Base-by-base conservation (phyloP, 2,113 vertebrate species). In the Gymnocephalus cernua region DNA sequence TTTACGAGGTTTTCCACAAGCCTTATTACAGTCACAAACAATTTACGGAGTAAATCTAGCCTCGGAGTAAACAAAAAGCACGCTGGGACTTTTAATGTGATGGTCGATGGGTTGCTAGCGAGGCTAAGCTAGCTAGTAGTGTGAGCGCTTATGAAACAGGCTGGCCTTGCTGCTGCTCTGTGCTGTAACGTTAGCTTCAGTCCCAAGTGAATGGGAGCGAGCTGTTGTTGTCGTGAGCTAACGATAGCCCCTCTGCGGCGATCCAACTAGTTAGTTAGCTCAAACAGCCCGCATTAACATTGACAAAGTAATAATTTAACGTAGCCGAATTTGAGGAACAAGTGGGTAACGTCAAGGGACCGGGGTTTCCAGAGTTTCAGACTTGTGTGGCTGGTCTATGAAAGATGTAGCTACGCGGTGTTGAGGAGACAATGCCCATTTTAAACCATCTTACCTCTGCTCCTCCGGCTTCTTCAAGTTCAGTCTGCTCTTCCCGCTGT, bases 401-500 rank as follows among this genome's bases (percentile, higher is more conserved):
- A 21, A 6, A 75, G 21, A 51, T 44, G 0, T 35, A n/a, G n/a
- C n/a, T n/a, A 25, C 6, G 2, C 4, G 12, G n/a, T 0, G 11
- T 2, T 9, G 48, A 72, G 15, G 2, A 81, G 51, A 86, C 62
- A 83, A 79, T 54, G 19, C 15, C 54, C 25, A 4, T 64, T 75
- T 74, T 45, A 45, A 81, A 59, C 15, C 71, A 23, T 86, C 91
- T 93, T 84, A 94, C 95, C 95, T 95, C 96, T 0, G 91, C 94
- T 91, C 93, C 91, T 25, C 77, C 94, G 70, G 87, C 92, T 81
- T 90, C 91, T 79, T 92, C 88, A 77, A 91, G 62, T 93, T 94
- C 91, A 68, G 80, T 56, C 80, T 53, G 88, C 64, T 94, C 94
- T 92, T 95, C 93, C 91, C 91, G 94, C 95, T 84, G 92, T 54